Evolutionary conservation across 2,888 invertebrate genomes (phyloP).

Genomic region (Hemicrepidius hirtus): DNA sequence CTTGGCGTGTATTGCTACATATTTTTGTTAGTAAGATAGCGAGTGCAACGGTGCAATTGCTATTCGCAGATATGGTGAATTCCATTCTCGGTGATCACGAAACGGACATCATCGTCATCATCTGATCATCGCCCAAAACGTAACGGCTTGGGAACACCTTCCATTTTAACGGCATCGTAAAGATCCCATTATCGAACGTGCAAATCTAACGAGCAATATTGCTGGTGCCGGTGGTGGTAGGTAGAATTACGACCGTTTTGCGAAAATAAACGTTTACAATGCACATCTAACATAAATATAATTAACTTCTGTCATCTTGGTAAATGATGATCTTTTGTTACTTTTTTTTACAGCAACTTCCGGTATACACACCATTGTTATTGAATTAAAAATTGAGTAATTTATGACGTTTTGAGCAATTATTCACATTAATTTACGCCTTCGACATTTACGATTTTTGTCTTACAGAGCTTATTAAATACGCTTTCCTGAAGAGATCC

Average conservation of each 20-base stretch:
- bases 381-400: slow-evolving; percentile 42
- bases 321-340: slow-evolving; percentile 58
- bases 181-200: slow-evolving; percentile 64
- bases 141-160: slow-evolving; percentile 60
- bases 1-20: slow-evolving; percentile 69
- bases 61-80: slow-evolving; percentile 51
- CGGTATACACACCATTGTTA: slow-evolving; percentile 42
- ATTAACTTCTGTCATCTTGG: slow-evolving; percentile 58
- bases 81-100: slow-evolving; percentile 23
- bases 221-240: slow-evolving; percentile 59
- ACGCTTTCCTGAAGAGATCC: slow-evolving; percentile 37
- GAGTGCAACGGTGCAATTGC: slow-evolving; percentile 63
- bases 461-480: slow-evolving; percentile 16
- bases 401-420: slow-evolving; percentile 42
- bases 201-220: slow-evolving; percentile 60
- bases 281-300: slow-evolving; percentile 51
- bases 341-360: slow-evolving; percentile 42
- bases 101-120: slow-evolving; percentile 37
- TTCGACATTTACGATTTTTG: slow-evolving; percentile 44
- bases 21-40: slow-evolving; percentile 69
- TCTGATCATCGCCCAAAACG: slow-evolving; percentile 38
- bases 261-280: slow-evolving; percentile 51
- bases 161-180: slow-evolving; percentile 64
- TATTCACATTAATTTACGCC: slow-evolving; percentile 40
- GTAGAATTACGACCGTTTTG: slow-evolving; percentile 60